Evolutionary conservation across 2,113 vertebrate genomes (phyloP).

Genomic region (Rostratula benghalensis): DNA sequence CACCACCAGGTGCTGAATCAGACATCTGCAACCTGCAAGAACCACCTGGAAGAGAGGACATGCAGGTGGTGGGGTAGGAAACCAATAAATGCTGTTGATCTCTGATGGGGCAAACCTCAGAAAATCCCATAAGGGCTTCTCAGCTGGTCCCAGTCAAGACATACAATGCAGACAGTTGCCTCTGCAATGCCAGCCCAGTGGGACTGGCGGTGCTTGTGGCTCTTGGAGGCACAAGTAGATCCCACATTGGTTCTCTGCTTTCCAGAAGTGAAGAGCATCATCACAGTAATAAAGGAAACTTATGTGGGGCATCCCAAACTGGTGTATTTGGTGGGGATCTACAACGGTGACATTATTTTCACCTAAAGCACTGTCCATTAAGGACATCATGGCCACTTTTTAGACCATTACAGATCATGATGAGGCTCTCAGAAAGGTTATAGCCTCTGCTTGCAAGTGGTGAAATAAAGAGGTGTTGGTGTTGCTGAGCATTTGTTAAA

Average conservation of each 20-base stretch:
- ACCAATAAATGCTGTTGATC: background rate
- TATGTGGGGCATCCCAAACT: background rate
- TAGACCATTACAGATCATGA: background rate
- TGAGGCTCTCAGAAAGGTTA: background rate
- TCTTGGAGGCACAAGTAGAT: background rate
- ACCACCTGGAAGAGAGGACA: background rate
- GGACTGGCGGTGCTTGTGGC: background rate
- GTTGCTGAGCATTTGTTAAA: background rate
- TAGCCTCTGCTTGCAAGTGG: background rate
- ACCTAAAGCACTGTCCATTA: background rate
- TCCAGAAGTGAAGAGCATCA: background rate
- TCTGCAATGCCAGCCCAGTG: background rate
- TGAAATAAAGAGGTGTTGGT: slow-evolving; percentile 4
- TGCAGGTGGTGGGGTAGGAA: background rate
- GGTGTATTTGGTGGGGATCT: background rate
- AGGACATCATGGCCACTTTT: background rate
- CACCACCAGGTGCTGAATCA: slow-evolving; percentile 30
- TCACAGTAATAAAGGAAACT: background rate
- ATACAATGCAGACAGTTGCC: fast-evolving
- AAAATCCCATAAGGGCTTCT: background rate
- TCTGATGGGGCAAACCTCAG: background rate
- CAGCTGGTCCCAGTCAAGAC: background rate
- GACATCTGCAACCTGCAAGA: background rate
- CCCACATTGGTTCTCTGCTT: background rate
- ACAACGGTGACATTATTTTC: background rate